Percentiles rank a stretch among this genome's conserved stretches.
phyloP scores from a whole-genome alignment of 2,113 vertebrate genomes.

The Mormoops blainvillei region DNA sequence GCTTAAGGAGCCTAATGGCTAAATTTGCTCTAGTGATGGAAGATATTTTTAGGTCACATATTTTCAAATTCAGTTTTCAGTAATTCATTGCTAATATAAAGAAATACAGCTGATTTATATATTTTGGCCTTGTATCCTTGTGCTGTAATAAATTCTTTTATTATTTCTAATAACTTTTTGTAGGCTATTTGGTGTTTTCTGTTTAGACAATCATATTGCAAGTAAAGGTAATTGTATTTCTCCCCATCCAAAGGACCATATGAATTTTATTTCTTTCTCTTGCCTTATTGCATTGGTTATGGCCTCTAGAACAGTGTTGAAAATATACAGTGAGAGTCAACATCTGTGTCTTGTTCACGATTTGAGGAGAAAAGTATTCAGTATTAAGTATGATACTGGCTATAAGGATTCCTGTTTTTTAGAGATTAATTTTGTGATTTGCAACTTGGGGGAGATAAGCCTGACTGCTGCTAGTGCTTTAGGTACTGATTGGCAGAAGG shows the following conservation, averaged over 20 bases:
- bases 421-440: background rate
- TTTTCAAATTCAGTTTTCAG: background rate
- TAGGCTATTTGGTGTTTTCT: background rate
- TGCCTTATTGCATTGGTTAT: background rate
- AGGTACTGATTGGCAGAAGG: background rate
- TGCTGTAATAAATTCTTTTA: background rate
- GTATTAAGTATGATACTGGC: background rate
- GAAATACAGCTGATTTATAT: background rate
- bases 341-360: background rate
- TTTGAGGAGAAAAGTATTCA: background rate
- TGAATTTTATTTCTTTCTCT: background rate
- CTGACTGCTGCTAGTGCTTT: background rate
- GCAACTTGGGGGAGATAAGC: background rate
- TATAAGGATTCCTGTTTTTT: background rate
- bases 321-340: background rate
- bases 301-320: background rate
- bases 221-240: background rate
- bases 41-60: background rate
- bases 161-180: background rate
- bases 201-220: background rate
- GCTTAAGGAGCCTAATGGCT: background rate
- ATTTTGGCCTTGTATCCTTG: conserved; percentile 10
- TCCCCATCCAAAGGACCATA: background rate
- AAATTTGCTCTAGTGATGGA: background rate
- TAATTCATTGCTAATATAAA: background rate